Percentiles rank a stretch among this genome's conserved stretches.
These are phyloP conservation scores for Strigamia crassipes DNA, from an alignment of 2,888 invertebrate species.

Conservation along the genomic window DNA sequence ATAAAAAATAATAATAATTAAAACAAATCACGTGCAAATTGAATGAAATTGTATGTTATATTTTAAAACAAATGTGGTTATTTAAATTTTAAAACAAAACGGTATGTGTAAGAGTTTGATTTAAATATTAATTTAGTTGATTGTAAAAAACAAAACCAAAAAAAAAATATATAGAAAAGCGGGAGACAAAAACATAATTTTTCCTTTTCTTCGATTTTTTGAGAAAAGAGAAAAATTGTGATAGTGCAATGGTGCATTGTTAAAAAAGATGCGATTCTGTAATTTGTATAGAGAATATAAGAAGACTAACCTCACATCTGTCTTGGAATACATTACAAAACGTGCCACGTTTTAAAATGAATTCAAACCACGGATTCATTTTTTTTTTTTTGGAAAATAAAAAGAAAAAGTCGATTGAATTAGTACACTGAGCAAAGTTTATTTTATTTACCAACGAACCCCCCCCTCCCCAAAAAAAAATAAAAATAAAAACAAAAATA, in stretches of 20 bases:
- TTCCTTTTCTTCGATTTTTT: neutral
- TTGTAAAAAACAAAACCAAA: neutral
- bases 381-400: neutral
- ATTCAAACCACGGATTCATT: constrained; percentile 3
- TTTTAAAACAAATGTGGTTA: too few species aligned
- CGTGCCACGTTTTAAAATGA: neutral
- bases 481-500: too few species aligned
- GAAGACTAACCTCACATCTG: neutral
- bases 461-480: too few species aligned
- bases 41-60: constrained; percentile 10
- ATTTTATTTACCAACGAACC: neutral
- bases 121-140: neutral
- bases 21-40: neutral
- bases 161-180: neutral
- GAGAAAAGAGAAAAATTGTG: neutral
- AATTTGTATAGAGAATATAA: neutral
- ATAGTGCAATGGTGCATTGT: neutral
- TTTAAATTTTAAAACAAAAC: neutral
- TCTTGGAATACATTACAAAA: neutral
- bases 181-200: too few species aligned
- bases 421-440: neutral
- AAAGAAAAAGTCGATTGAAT: neutral
- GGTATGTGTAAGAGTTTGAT: neutral
- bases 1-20: neutral
- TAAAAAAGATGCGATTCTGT: constrained; percentile 10